Base-by-base conservation (phyloP, 2,888 invertebrate species). In the Pristionchus entomophagus region DNA sequence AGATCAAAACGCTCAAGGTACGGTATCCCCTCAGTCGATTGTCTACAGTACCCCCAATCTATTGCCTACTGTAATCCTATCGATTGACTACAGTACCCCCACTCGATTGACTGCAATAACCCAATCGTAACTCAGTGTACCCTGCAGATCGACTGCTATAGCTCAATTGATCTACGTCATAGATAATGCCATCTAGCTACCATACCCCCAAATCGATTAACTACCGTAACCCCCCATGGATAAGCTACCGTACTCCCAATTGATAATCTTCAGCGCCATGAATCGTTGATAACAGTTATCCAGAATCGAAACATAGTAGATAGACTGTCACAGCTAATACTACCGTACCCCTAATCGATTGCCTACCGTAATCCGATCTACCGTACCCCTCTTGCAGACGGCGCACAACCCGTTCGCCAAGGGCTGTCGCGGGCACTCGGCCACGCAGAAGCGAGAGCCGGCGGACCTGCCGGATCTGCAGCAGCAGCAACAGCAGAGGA, bases 401-500 rank as follows among this genome's bases (percentile, higher is more conserved):
- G 45, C 8, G 49, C 62, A 84, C 83, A 84, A 84, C n/a, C 83
- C 83, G 65, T 84, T 84, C 83, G 83, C 83, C 32, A 84, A 84
- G 65, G 83, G 83, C 32, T 73, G 41, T 41, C 73, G 73, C 41
- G 73, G 73, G 10, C 10, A 41, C 10, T 38, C 41, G 3, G 32
- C 41, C 41, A 73, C 22, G 41, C 62, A 29, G 56, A 32, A 26
- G 62, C 62, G 29, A 32, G 29, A 62, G 62, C 6, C 10, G 6
- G 12, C 29, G 32, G 62, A 62, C n/a, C n/a, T n/a, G n/a, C n/a
- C n/a, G n/a, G 10, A 5, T 10, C 26, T 8, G 59, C n/a, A 59
- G 59, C 59, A 0, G 59, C 62, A 32, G 17, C 62, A 26, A 17
- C 62, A 62, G 62, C 62, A 62, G 32, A 26, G 62, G 12, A 6